Conservation (phyloP, 2,888 invertebrate genomes). For the Nomada goodeniana region DNA sequence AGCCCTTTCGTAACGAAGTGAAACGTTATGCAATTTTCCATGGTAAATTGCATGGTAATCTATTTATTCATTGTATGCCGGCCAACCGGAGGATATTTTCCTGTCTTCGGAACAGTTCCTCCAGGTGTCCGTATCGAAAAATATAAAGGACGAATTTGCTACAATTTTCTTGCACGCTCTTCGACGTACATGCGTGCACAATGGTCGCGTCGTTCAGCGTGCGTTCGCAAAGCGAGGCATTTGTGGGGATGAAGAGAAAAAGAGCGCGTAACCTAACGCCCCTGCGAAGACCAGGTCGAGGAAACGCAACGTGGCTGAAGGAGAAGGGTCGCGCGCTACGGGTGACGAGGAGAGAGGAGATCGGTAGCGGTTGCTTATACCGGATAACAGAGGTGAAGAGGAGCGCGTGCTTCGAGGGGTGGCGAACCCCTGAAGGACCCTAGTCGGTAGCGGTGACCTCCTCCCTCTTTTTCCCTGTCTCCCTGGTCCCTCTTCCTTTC, state of each 20-base stretch:
- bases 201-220: constrained; percentile 19
- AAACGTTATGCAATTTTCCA: constrained; percentile 21
- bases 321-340: constrained; percentile 26
- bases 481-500: constrained; percentile 70
- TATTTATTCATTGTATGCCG: not conserved
- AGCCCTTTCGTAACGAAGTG: constrained; percentile 2
- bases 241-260: constrained; percentile 47
- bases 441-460: constrained; percentile 77
- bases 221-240: constrained; percentile 18
- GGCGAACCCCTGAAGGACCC: constrained; percentile 81
- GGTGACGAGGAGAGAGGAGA: constrained; percentile 37
- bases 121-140: no score
- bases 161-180: constrained; percentile 27
- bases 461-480: constrained; percentile 68
- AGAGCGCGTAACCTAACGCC: constrained; percentile 63
- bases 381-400: constrained; percentile 64
- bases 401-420: constrained; percentile 74
- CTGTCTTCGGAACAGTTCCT: not conserved
- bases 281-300: constrained; percentile 59
- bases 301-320: constrained; percentile 51
- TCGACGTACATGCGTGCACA: not conserved
- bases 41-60: not conserved
- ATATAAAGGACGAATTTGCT: constrained; percentile 14
- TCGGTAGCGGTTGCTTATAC: constrained; percentile 62
- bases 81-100: not conserved